Percentiles rank a stretch among this genome's conserved stretches.
Conservation (phyloP, 2,888 invertebrate genomes). For the Dicyrtoma fusca region DNA sequence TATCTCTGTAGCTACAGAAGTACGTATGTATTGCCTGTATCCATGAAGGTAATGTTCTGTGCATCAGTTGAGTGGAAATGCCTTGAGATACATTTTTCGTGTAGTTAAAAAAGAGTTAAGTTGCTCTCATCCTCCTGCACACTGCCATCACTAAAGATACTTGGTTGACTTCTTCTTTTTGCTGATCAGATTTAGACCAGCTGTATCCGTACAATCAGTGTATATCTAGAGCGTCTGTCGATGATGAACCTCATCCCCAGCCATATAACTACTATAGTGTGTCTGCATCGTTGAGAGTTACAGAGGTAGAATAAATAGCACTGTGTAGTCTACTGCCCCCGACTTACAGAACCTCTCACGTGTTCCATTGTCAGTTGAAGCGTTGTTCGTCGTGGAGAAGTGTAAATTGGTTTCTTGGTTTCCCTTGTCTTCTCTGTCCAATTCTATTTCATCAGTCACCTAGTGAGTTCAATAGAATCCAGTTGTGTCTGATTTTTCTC, state of each 20-base stretch:
- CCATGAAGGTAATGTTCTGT: too few relatives aligned
- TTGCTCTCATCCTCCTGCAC: too few relatives aligned
- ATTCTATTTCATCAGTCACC: conserved; percentile 33
- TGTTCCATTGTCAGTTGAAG: conserved; percentile 22
- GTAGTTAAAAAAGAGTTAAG: too few relatives aligned
- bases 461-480: conserved; percentile 28
- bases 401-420: conserved; percentile 10
- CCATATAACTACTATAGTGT: not conserved
- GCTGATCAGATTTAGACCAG: too few relatives aligned
- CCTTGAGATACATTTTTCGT: too few relatives aligned
- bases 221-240: too few relatives aligned
- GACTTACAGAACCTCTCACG: conserved; percentile 3
- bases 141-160: too few relatives aligned
- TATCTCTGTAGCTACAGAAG: too few relatives aligned
- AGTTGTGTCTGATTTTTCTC: conserved; percentile 23
- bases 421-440: conserved; percentile 13
- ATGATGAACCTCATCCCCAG: not conserved
- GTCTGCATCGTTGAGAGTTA: not conserved
- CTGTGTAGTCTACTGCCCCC: not conserved
- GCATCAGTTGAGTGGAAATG: too few relatives aligned
- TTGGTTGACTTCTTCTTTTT: too few relatives aligned
- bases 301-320: not conserved
- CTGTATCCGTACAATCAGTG: not conserved
- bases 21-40: too few relatives aligned
- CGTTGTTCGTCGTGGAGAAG: too few relatives aligned